Percentiles rank a stretch among this genome's conserved stretches.
Conservation (phyloP, 2,888 invertebrate genomes). For the Ennomos quercinarius region DNA sequence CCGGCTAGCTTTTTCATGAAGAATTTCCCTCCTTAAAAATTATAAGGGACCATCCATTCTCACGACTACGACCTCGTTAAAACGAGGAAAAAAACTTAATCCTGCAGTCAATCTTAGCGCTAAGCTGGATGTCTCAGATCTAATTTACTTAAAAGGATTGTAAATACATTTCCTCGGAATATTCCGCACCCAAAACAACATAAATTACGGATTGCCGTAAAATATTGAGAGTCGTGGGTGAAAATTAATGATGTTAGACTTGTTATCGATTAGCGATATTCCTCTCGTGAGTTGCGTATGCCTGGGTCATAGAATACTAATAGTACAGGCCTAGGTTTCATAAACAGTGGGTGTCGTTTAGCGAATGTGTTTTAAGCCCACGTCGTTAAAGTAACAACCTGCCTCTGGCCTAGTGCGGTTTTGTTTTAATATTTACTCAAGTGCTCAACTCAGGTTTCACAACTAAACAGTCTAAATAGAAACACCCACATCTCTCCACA, state of each 20-base stretch:
- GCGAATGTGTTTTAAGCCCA: slow-evolving; percentile 35
- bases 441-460: slow-evolving; percentile 28
- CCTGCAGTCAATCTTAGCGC: slow-evolving; percentile 31
- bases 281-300: slow-evolving; percentile 17
- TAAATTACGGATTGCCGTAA: slow-evolving; percentile 7
- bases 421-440: slow-evolving; percentile 31
- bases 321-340: slow-evolving; percentile 19
- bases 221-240: slow-evolving; percentile 33
- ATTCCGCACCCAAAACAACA: slow-evolving; percentile 9
- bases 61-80: slow-evolving; percentile 52
- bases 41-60: slow-evolving; percentile 48
- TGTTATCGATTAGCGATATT: slow-evolving; percentile 21
- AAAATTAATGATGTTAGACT: slow-evolving; percentile 29
- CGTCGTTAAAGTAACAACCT: slow-evolving; percentile 24
- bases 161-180: slow-evolving; percentile 26
- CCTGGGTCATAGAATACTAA: neutral
- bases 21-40: slow-evolving; percentile 62
- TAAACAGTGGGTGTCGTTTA: slow-evolving; percentile 30
- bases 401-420: slow-evolving; percentile 20
- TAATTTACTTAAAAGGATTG: slow-evolving; percentile 33
- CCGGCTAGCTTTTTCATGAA: slow-evolving; percentile 64
- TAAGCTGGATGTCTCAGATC: slow-evolving; percentile 45
- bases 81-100: slow-evolving; percentile 31
- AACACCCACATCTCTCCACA: slow-evolving; percentile 17
- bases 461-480: slow-evolving; percentile 3